Percentiles rank a stretch among this genome's conserved stretches.
These are phyloP conservation scores for Piezodorus guildinii DNA, from an alignment of 1,140 invertebrate species.

Conservation along the genomic window DNA sequence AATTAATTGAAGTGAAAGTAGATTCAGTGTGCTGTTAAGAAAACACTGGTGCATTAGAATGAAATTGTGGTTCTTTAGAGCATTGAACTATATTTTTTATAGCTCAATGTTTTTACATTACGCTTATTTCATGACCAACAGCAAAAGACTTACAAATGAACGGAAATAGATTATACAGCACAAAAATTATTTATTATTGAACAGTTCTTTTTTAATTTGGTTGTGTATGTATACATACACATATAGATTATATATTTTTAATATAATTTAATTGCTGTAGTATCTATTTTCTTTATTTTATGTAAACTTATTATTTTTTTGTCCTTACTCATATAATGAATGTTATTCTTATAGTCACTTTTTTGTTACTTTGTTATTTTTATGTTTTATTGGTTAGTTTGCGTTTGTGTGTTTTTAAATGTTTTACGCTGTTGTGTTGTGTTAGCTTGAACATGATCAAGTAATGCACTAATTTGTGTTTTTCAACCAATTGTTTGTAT, in stretches of 20 bases:
- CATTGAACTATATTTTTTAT: slow-evolving; percentile 13
- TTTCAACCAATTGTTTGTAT: slow-evolving; percentile 15
- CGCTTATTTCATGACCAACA: slow-evolving; percentile 24
- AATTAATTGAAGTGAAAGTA: background rate
- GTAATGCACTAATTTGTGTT: slow-evolving; percentile 21
- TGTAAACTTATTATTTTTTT: slow-evolving; percentile 18
- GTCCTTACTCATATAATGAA: slow-evolving; percentile 2
- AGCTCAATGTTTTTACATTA: slow-evolving; percentile 15
- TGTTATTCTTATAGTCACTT: slow-evolving; percentile 2
- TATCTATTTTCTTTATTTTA: slow-evolving; percentile 11
- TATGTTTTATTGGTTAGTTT: slow-evolving; percentile 3
- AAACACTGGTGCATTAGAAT: slow-evolving; percentile 13
- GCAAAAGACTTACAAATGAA: slow-evolving; percentile 16
- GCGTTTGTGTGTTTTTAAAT: slow-evolving; percentile 5
- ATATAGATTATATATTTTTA: no score
- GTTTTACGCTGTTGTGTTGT: slow-evolving; percentile 20
- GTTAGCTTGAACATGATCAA: slow-evolving; percentile 21
- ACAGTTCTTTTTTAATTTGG: background rate
- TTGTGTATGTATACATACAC: no score
- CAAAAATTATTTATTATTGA: background rate
- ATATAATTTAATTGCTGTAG: slow-evolving; percentile 18
- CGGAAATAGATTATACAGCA: slow-evolving; percentile 20
- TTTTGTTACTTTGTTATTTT: slow-evolving; percentile 4
- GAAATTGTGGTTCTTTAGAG: background rate
- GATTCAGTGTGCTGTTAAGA: background rate